phyloP scores from a whole-genome alignment of 92 coral and sea anemone species.

The Metridium senile region DNA sequence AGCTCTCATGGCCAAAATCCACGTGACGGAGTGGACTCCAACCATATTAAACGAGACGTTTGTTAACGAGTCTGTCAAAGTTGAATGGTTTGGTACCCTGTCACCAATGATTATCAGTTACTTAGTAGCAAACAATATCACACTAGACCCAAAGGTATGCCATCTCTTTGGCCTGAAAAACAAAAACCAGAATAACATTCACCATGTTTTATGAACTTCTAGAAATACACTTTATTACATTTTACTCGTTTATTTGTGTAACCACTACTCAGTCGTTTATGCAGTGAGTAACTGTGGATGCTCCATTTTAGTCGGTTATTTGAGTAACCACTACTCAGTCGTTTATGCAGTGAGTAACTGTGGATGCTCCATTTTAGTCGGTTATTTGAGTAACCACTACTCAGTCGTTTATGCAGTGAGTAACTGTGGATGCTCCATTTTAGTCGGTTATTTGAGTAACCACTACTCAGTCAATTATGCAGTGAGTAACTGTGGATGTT shows the following conservation, averaged over 20 bases:
- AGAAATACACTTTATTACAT: not conserved
- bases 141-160: slow-evolving; percentile 15
- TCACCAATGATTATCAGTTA: slow-evolving; percentile 18
- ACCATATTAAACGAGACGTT: slow-evolving; percentile 63
- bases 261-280: not conserved
- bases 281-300: not conserved
- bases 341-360: not conserved
- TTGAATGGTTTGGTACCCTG: slow-evolving; percentile 74
- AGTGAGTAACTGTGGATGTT: not conserved
- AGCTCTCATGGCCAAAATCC: slow-evolving; percentile 76
- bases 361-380: too few relatives aligned
- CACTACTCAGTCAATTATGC: not conserved
- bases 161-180: too few relatives aligned
- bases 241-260: not conserved
- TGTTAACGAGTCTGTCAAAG: slow-evolving; percentile 55
- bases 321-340: not conserved
- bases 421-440: not conserved
- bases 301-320: not conserved
- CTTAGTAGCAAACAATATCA: slow-evolving; percentile 42
- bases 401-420: too few relatives aligned
- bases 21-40: slow-evolving; percentile 81
- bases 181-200: too few relatives aligned
- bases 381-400: too few relatives aligned
- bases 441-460: not conserved
- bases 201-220: not conserved